These are phyloP conservation scores for Eclectus roratus DNA, from an alignment of 2,113 vertebrate species.

Conservation along the genomic window DNA sequence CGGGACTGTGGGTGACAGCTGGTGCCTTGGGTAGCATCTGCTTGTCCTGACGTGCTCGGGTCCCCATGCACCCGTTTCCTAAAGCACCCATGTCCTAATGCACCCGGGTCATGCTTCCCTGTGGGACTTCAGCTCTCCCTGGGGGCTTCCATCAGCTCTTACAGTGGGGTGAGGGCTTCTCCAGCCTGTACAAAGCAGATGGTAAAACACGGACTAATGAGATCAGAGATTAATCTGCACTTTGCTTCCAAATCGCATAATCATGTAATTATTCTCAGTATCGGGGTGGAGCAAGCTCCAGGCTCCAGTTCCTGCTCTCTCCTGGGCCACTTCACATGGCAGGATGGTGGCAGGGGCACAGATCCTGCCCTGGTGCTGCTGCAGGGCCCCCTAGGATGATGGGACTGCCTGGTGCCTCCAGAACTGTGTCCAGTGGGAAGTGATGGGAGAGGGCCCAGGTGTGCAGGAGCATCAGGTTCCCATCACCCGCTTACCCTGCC, in stretches of 20 bases:
- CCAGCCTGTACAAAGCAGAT: slow-evolving; percentile 30
- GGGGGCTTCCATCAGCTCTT: neutral
- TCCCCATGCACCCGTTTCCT: fast-evolving
- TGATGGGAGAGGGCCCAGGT: neutral
- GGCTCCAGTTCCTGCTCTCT: neutral
- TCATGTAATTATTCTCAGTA: slow-evolving; percentile 16
- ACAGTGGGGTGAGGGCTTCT: neutral
- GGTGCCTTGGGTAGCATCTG: neutral
- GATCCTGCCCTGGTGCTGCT: neutral
- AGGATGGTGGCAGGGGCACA: neutral
- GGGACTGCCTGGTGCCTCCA: fast-evolving
- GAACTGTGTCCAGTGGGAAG: fast-evolving
- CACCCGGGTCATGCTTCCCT: neutral
- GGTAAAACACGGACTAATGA: slow-evolving; percentile 24
- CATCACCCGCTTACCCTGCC: too few relatives aligned
- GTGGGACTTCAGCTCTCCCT: neutral
- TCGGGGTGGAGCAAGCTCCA: neutral
- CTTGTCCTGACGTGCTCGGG: neutral
- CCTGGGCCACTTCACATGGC: neutral
- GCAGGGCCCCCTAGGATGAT: neutral
- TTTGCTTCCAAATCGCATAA: slow-evolving; percentile 48
- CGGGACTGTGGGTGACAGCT: neutral
- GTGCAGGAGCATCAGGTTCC: neutral
- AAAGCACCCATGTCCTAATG: neutral
- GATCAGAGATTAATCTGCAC: slow-evolving; percentile 56